Percentiles rank a stretch among this genome's conserved stretches.
These are phyloP conservation scores for Aix galericulata DNA, from an alignment of 2,113 vertebrate genomes.

Conservation along the genomic window DNA sequence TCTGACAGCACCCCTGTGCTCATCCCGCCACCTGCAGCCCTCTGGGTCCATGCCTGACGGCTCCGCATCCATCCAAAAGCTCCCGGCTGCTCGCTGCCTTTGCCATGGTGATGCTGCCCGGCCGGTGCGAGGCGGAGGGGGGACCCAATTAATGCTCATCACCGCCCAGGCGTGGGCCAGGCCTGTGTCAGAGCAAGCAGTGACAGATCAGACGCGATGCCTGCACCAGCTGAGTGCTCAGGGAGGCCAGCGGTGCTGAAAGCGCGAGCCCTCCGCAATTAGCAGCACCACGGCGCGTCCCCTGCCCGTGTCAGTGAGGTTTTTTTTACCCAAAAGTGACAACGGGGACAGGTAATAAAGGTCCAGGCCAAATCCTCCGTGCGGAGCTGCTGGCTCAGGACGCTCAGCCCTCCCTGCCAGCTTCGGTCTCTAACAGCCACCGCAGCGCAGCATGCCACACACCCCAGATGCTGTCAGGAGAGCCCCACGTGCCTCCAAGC, in stretches of 20 bases:
- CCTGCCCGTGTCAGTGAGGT: accelerated
- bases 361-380: constrained; percentile 27
- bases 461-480: not conserved
- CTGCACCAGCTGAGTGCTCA: not conserved
- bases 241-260: not conserved
- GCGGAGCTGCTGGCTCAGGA: not conserved
- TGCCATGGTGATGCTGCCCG: not conserved
- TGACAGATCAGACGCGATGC: not conserved
- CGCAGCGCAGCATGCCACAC: accelerated
- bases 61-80: not conserved
- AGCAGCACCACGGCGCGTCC: accelerated
- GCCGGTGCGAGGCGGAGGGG: not conserved
- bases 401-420: not conserved
- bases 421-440: not conserved
- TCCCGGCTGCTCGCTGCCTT: not conserved
- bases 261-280: not conserved
- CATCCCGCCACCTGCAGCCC: not conserved
- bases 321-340: constrained; percentile 28
- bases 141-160: not conserved
- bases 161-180: not conserved
- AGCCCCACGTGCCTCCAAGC: not conserved
- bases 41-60: not conserved
- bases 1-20: not conserved
- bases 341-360: constrained; percentile 37
- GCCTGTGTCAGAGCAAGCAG: not conserved